A percentile compares a stretch with the other conserved stretches of the same genome.
Evolutionary conservation across 2,797 vertebrate genomes (phyloP).

Genomic region (Lepus oiostolus): DNA sequence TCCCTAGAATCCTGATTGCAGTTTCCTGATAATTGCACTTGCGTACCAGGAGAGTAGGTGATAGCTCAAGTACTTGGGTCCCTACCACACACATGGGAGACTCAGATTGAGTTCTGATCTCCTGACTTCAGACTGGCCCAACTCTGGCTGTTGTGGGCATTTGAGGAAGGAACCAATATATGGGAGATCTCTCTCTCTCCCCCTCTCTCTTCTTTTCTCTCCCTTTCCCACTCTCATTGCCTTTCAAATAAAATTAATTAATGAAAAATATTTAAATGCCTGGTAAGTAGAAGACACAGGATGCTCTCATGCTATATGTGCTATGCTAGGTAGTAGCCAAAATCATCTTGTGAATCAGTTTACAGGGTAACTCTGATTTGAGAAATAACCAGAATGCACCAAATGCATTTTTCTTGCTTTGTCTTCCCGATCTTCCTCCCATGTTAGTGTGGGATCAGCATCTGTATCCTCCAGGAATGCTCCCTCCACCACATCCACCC

Average conservation of each 20-base stretch:
- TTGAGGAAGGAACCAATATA: too few species aligned
- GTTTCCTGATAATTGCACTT: too few species aligned
- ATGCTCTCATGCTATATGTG: not conserved
- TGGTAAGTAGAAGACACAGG: not conserved
- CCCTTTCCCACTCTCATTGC: too few species aligned
- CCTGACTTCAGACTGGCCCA: too few species aligned
- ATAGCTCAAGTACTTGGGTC: too few species aligned
- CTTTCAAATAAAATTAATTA: too few species aligned
- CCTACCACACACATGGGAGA: too few species aligned
- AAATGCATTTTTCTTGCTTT: not conserved
- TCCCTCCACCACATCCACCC: not conserved
- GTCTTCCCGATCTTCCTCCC: not conserved
- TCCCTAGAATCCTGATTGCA: not conserved
- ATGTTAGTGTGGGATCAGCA: not conserved
- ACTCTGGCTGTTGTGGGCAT: too few species aligned
- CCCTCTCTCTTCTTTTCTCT: too few species aligned
- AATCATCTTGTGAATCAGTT: not conserved
- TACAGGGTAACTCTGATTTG: not conserved
- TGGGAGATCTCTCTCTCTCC: too few species aligned
- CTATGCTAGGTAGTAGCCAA: not conserved
- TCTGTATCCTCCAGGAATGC: not conserved
- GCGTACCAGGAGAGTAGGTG: too few species aligned
- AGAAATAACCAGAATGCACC: not conserved
- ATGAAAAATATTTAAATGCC: not conserved
- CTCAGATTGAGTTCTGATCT: too few species aligned